Base-by-base conservation (phyloP, 2,113 vertebrate species). In the Sebastes schlegelii region DNA sequence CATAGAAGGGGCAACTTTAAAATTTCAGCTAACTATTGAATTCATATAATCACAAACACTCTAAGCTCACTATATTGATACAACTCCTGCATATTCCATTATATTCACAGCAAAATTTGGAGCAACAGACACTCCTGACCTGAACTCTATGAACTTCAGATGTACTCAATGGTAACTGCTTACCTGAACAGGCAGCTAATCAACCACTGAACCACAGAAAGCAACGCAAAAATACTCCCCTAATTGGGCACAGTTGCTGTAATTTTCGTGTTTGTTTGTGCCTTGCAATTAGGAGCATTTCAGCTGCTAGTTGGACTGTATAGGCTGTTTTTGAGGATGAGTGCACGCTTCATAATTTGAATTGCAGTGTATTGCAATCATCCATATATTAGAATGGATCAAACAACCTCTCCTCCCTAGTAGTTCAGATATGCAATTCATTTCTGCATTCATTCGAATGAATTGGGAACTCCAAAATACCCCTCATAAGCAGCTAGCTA, bases 231-330 rank as follows among this genome's bases (percentile, higher is more conserved):
- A 91, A 87, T 79, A 88, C 68, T 4, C 63, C 49, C 19, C 84
- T 92, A 93, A 92, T 92, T 93, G 84, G 86, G 55, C 86, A 67
- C 90, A 88, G 85, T 90, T 88, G 85, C 82, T 91, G 77, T 86
- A 86, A 88, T 91, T 89, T 91, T 74, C 66, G 48, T 84, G 85
- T 92, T 92, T 93, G 92, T 94, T 91, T 91, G 80, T 77, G 86
- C 80, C 61, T 77, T 45, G 84, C 86, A 92, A 93, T 93, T 91
- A 90, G 81, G 21, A 84, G 70, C 77, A 62, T 86, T 91, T 92
- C 84, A 75, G 74, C 64, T 88, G 80, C 79, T 77, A 79, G 73
- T 93, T 87, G 70, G 82, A 84, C 86, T 86, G 74, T 83, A 72
- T 76, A 19, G 83, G 51, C 4, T 77, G 82, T 89, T 90, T 86